A percentile compares a stretch with the other conserved stretches of the same genome.
Evolutionary conservation across 2,797 vertebrate genomes (phyloP).

Genomic region (Neoniphon sammara): DNA sequence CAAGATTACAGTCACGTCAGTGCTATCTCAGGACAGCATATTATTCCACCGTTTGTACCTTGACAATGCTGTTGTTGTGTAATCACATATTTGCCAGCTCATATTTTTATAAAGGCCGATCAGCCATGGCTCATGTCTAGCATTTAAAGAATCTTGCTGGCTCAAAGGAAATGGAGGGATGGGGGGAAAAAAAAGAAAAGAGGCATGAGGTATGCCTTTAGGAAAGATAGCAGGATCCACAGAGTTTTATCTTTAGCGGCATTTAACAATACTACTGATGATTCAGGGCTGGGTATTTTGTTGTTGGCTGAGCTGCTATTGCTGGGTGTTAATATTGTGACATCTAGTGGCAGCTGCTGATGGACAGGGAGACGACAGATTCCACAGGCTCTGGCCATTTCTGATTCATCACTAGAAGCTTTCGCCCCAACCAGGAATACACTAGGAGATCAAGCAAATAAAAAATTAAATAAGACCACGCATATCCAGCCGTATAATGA

Average conservation of each 20-base stretch:
- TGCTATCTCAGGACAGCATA: slow-evolving; percentile 19
- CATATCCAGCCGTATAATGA: slow-evolving; percentile 27
- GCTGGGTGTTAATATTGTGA: slow-evolving; percentile 76
- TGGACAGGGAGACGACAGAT: slow-evolving; percentile 37
- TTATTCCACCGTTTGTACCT: not conserved
- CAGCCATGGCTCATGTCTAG: slow-evolving; percentile 14
- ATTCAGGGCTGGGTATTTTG: slow-evolving; percentile 49
- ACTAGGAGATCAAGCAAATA: slow-evolving; percentile 10
- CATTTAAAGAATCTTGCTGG: slow-evolving; percentile 34
- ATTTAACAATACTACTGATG: slow-evolving; percentile 62
- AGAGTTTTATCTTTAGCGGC: slow-evolving; percentile 55
- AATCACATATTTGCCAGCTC: slow-evolving; percentile 42
- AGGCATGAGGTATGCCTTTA: slow-evolving; percentile 21
- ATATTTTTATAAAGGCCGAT: slow-evolving; percentile 44
- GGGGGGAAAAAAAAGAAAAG: too few relatives aligned
- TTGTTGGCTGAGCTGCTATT: slow-evolving; percentile 12
- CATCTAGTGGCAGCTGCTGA: slow-evolving; percentile 73
- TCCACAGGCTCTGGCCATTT: slow-evolving; percentile 11
- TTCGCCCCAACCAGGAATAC: slow-evolving; percentile 17
- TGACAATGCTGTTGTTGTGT: slow-evolving; percentile 40
- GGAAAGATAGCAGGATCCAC: slow-evolving; percentile 30
- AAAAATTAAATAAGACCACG: slow-evolving; percentile 22
- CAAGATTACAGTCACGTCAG: not conserved
- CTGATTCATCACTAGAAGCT: not conserved
- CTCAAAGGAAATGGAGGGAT: slow-evolving; percentile 19